phyloP scores from a whole-genome alignment of 2,888 invertebrate species.

The Tiliacea aurago region DNA sequence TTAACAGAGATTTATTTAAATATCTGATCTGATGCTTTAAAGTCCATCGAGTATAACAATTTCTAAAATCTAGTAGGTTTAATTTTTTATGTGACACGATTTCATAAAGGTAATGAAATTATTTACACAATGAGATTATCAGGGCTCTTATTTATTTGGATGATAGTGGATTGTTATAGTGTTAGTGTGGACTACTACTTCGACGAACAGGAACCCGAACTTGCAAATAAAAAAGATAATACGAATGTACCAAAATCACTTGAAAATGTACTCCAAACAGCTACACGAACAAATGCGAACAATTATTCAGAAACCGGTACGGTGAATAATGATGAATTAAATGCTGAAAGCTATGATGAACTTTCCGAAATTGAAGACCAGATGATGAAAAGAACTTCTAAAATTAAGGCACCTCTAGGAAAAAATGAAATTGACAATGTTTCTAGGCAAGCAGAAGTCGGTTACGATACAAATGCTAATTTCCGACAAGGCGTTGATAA shows the following conservation, averaged over 20 bases:
- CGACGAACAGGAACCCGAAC: slow-evolving; percentile 43
- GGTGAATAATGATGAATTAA: slow-evolving; percentile 15
- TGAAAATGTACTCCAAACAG: slow-evolving; percentile 17
- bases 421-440: slow-evolving; percentile 24
- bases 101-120: neutral
- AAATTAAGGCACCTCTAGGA: slow-evolving; percentile 6
- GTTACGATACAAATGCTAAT: slow-evolving; percentile 31
- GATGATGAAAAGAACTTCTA: slow-evolving; percentile 25
- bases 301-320: neutral
- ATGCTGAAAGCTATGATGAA: slow-evolving; percentile 54
- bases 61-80: slow-evolving; percentile 38
- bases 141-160: slow-evolving; percentile 34
- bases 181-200: slow-evolving; percentile 73
- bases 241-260: neutral
- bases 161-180: slow-evolving; percentile 54
- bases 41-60: neutral
- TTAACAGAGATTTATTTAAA: neutral
- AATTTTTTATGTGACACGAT: neutral
- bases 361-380: slow-evolving; percentile 56
- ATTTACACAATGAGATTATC: slow-evolving; percentile 35
- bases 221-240: slow-evolving; percentile 21
- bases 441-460: slow-evolving; percentile 15
- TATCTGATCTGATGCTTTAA: neutral
- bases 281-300: slow-evolving; percentile 25
- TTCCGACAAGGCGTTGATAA: slow-evolving; percentile 24